Conservation (phyloP, 2,888 invertebrate genomes). For the Pteria penguin region DNA sequence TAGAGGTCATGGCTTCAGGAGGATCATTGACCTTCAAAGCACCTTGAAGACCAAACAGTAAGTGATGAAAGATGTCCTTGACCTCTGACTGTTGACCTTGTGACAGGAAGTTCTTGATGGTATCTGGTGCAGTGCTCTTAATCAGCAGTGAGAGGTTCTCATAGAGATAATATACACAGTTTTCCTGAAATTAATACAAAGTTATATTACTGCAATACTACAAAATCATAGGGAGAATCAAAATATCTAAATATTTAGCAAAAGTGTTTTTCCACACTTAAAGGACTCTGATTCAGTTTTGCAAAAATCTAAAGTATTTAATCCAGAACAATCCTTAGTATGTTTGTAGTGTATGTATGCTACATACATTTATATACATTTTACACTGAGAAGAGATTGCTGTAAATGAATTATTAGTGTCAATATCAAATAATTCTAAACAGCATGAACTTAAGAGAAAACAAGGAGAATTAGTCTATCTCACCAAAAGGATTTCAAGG, state of each 20-base stretch:
- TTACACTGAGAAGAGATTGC: too few relatives aligned
- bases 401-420: too few relatives aligned
- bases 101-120: constrained; percentile 59
- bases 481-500: too few relatives aligned
- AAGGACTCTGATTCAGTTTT: too few relatives aligned
- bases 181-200: constrained; percentile 55
- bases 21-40: constrained; percentile 71
- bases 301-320: too few relatives aligned
- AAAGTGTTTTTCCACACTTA: too few relatives aligned
- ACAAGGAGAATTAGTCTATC: background rate
- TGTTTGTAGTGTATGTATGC: too few relatives aligned
- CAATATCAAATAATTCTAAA: background rate
- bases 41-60: constrained; percentile 63
- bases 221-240: too few relatives aligned
- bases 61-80: constrained; percentile 15
- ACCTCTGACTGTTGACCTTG: constrained; percentile 48
- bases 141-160: constrained; percentile 53
- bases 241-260: too few relatives aligned
- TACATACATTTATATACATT: too few relatives aligned
- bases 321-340: too few relatives aligned
- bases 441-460: background rate
- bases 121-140: constrained; percentile 50
- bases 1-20: constrained; percentile 65
- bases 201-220: too few relatives aligned
- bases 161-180: constrained; percentile 48